Percentiles rank a stretch among this genome's conserved stretches.
phyloP scores from a whole-genome alignment of 1,140 invertebrate species.

The Lepidotrigona ventralis region DNA sequence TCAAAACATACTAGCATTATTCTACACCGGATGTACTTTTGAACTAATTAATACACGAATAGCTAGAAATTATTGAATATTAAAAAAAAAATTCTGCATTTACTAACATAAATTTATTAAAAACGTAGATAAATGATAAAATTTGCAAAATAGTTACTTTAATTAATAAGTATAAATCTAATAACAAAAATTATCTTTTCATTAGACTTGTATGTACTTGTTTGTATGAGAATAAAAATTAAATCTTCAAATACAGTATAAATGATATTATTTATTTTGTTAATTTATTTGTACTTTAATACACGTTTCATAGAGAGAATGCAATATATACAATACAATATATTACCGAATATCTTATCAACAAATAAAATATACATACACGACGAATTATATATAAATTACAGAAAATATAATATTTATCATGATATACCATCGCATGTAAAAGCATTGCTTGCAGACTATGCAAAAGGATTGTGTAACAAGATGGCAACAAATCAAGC shows the following conservation, averaged over 20 bases:
- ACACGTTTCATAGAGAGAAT: constrained; percentile 25
- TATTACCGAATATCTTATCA: constrained; percentile 30
- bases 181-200: not conserved
- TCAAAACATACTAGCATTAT: not conserved
- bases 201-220: not conserved
- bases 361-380: constrained; percentile 35
- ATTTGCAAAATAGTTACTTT: not conserved
- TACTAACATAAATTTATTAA: too few relatives aligned
- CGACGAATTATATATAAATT: constrained; percentile 28
- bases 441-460: constrained; percentile 11
- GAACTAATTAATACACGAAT: not conserved
- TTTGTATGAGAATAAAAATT: not conserved
- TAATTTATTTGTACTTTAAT: constrained; percentile 41
- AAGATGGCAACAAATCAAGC: constrained; percentile 8
- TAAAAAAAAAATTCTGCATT: not conserved
- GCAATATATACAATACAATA: constrained; percentile 44
- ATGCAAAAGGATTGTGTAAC: not conserved
- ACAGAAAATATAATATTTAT: constrained; percentile 24
- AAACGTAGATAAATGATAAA: not conserved
- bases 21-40: constrained; percentile 10
- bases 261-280: constrained; percentile 23
- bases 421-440: constrained; percentile 3
- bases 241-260: not conserved
- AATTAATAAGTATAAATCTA: not conserved
- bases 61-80: not conserved